phyloP scores from a whole-genome alignment of 2,888 invertebrate genomes.

The Ctenicera cuprea region DNA sequence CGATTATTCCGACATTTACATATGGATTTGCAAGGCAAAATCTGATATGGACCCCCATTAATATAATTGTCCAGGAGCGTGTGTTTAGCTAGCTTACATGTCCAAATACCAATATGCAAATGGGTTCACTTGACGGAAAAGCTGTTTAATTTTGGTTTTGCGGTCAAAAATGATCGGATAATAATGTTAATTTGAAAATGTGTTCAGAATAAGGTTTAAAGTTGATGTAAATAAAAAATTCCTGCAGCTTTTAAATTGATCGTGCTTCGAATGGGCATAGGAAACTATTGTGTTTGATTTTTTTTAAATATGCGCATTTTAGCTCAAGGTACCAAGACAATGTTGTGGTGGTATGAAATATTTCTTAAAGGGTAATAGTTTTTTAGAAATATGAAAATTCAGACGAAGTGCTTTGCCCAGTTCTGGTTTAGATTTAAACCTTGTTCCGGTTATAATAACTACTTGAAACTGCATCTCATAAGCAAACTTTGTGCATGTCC shows the following conservation, averaged over 20 bases:
- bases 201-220: neutral
- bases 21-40: constrained; percentile 44
- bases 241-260: no score
- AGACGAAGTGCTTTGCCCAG: no score
- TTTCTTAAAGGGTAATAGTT: no score
- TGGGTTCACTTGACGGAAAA: neutral
- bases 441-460: neutral
- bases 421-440: no score
- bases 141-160: constrained; percentile 5
- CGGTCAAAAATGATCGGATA: neutral
- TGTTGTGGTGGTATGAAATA: no score
- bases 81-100: constrained; percentile 23
- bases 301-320: no score
- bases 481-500: constrained; percentile 3
- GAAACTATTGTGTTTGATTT: no score
- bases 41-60: constrained; percentile 42
- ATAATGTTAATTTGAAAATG: constrained; percentile 8
- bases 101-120: constrained; percentile 25
- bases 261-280: no score
- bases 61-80: constrained; percentile 44
- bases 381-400: no score
- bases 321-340: no score
- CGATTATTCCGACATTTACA: constrained; percentile 45
- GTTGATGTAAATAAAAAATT: no score
- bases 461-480: constrained; percentile 4